These are phyloP conservation scores for Leucophenga maculata DNA, from an alignment of 2,888 invertebrate species.

Conservation along the genomic window DNA sequence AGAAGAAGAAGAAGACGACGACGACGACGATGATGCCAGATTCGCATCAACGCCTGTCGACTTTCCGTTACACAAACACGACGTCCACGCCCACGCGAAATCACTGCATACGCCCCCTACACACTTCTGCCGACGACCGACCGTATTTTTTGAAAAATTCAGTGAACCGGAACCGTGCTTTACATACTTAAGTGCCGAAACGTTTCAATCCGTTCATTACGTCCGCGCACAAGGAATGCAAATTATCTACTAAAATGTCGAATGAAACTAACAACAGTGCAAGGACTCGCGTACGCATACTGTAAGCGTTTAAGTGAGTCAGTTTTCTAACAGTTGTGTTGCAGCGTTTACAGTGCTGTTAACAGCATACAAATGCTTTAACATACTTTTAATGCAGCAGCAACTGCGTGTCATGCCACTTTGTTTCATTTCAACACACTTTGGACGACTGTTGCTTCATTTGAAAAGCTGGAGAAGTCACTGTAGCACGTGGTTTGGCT, in stretches of 20 bases:
- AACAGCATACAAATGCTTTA: neutral
- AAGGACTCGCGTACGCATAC: constrained; percentile 2
- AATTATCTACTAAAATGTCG: constrained; percentile 55
- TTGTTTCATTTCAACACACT: constrained; percentile 20
- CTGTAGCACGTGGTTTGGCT: constrained; percentile 27
- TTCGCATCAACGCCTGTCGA: constrained; percentile 18
- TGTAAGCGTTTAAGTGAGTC: constrained; percentile 27
- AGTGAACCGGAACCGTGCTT: constrained; percentile 1
- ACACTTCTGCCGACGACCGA: neutral
- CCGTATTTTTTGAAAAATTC: neutral
- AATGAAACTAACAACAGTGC: constrained; percentile 37
- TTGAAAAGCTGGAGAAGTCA: no score
- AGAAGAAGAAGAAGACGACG: no score
- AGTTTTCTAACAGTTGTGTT: constrained; percentile 3
- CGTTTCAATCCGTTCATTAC: constrained; percentile 39
- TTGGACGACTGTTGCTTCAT: neutral
- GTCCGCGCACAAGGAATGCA: constrained; percentile 57
- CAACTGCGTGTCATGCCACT: constrained; percentile 20
- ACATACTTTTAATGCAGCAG: no score
- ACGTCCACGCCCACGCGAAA: constrained; percentile 5
- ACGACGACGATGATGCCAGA: constrained; percentile 1
- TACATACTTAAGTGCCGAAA: constrained; percentile 20
- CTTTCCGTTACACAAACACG: constrained; percentile 11
- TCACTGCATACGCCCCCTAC: neutral
- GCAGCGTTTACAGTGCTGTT: neutral